Conservation (phyloP, 2,888 invertebrate genomes). For the Cosmorhoe ocellata region DNA sequence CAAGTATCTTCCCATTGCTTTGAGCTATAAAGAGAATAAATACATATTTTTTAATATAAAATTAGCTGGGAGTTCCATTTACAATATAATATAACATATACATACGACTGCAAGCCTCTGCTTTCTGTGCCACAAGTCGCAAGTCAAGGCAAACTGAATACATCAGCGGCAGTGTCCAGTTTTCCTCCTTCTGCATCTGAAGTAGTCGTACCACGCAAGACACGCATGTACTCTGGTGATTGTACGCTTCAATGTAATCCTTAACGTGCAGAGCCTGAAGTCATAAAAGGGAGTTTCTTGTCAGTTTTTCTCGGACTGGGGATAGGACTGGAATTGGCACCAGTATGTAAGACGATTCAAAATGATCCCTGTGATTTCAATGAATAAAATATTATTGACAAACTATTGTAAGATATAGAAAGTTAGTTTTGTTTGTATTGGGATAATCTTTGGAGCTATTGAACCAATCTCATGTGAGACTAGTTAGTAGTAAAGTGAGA, state of each 20-base stretch:
- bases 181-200: constrained; percentile 95
- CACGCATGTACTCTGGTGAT: constrained; percentile 89
- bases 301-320: too few relatives aligned
- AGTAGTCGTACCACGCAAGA: constrained; percentile 91
- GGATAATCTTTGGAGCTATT: too few relatives aligned
- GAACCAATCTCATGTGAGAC: too few relatives aligned
- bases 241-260: constrained; percentile 87
- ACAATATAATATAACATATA: constrained; percentile 39
- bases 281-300: not conserved
- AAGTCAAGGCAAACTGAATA: constrained; percentile 94
- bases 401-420: too few relatives aligned
- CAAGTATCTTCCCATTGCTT: constrained; percentile 87
- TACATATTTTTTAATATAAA: too few relatives aligned
- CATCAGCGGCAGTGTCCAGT: constrained; percentile 98
- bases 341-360: too few relatives aligned
- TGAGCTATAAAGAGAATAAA: constrained; percentile 56
- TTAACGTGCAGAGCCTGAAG: constrained; percentile 67
- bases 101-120: constrained; percentile 81
- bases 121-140: constrained; percentile 90
- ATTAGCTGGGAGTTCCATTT: too few relatives aligned
- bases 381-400: too few relatives aligned
- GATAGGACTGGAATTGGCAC: too few relatives aligned
- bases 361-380: too few relatives aligned
- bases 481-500: too few relatives aligned
- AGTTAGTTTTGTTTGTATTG: too few relatives aligned